These are phyloP conservation scores for Psittacara wagleri DNA, from an alignment of 2,113 vertebrate species.

Conservation along the genomic window DNA sequence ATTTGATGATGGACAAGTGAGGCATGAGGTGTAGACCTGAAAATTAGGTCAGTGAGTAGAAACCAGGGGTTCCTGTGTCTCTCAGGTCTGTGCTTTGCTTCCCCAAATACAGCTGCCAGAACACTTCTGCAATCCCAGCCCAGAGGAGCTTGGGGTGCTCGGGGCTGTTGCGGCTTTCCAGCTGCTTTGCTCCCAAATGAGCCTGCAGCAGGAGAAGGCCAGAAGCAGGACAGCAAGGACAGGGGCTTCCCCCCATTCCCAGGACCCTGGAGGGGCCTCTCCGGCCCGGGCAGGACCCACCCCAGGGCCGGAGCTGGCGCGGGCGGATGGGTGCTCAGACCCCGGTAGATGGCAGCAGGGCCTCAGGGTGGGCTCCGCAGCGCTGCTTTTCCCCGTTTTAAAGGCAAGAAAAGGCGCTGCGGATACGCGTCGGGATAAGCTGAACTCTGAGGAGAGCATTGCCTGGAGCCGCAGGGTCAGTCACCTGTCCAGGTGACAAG, in stretches of 20 bases:
- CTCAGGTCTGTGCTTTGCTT: not conserved
- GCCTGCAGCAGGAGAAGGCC: not conserved
- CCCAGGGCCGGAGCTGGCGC: rapidly evolving
- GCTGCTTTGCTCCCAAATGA: not conserved
- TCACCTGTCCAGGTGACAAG: not conserved
- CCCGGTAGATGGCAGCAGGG: slow-evolving; percentile 58
- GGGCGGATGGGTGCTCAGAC: rapidly evolving
- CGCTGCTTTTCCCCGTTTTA: rapidly evolving
- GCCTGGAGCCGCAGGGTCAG: not conserved
- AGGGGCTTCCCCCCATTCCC: rapidly evolving
- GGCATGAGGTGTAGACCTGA: not conserved
- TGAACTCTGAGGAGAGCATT: not conserved
- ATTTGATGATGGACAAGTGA: not conserved
- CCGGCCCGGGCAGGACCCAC: rapidly evolving
- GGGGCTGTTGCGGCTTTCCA: not conserved
- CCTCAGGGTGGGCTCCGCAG: not conserved
- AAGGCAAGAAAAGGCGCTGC: not conserved
- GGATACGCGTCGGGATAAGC: not conserved
- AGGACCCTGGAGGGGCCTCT: rapidly evolving
- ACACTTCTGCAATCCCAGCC: not conserved
- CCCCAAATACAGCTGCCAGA: not conserved
- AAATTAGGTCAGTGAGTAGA: not conserved
- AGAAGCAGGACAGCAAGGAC: not conserved
- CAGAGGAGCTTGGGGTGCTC: rapidly evolving
- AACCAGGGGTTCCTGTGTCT: not conserved